Evolutionary conservation across 2,797 vertebrate genomes (phyloP).

Genomic region (Philypnodon macrostomus): DNA sequence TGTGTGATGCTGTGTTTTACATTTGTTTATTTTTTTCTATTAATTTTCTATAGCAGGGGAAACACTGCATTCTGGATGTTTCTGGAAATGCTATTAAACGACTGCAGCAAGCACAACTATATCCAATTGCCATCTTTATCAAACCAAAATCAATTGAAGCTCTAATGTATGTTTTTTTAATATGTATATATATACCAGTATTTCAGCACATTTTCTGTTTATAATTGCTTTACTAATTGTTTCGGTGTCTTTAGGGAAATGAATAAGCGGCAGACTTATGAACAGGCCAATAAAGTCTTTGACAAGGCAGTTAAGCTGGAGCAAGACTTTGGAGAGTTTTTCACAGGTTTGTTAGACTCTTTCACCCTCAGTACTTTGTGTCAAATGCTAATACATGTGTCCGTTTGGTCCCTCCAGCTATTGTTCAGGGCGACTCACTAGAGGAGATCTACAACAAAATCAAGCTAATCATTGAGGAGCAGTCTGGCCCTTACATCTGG

Average conservation of each 20-base stretch:
- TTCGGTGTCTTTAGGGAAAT: conserved; percentile 84
- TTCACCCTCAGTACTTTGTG: neutral
- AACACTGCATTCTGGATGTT: conserved; percentile 98
- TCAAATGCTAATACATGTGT: conserved; percentile 4
- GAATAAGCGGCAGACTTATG: conserved; percentile 97
- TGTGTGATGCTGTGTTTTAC: too few relatives aligned
- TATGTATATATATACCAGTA: neutral
- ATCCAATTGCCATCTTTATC: conserved; percentile 98
- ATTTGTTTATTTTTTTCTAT: conserved; percentile 4
- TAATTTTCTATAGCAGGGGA: conserved; percentile 78
- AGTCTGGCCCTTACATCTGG: conserved; percentile 99
- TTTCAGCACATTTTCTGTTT: neutral
- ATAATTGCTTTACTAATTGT: neutral
- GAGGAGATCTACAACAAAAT: conserved; percentile 99
- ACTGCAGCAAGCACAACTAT: conserved; percentile 98
- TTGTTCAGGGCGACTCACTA: conserved; percentile 98
- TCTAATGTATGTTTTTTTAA: conserved; percentile 98
- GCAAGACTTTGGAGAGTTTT: conserved; percentile 98
- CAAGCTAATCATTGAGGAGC: conserved; percentile 99
- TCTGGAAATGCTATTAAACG: conserved; percentile 99
- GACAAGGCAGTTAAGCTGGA: conserved; percentile 98
- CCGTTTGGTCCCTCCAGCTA: conserved; percentile 78
- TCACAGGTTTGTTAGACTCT: conserved; percentile 84
- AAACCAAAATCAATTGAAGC: conserved; percentile 99
- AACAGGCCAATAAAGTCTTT: conserved; percentile 97